Evolutionary conservation across 2,113 vertebrate species (phyloP).

Genomic region (Ranitomeya variabilis): DNA sequence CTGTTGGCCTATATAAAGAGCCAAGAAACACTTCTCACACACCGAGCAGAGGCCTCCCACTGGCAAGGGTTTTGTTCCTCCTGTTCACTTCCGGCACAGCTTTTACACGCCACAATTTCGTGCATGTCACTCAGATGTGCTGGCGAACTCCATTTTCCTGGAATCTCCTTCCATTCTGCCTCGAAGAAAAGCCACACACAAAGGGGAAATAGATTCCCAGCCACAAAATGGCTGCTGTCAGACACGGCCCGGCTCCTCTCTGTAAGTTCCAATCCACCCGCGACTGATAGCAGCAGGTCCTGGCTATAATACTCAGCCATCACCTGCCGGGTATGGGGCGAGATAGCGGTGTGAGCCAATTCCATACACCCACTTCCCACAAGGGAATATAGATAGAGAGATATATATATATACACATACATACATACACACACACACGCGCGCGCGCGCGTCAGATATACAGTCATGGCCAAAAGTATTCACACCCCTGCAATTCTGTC

Average conservation of each 20-base stretch:
- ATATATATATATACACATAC: no score
- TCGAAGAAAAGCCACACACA: neutral
- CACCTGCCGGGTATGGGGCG: no score
- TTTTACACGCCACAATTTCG: constrained; percentile 35
- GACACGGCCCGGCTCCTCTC: neutral
- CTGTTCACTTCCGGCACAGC: constrained; percentile 1
- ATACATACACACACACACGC: no score
- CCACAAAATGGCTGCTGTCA: constrained; percentile 42
- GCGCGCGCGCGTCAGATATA: no score
- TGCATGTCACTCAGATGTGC: constrained; percentile 16
- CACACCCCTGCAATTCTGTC: no score
- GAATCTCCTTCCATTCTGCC: constrained; percentile 14
- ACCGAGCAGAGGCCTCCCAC: constrained; percentile 7
- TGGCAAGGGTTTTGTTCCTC: neutral
- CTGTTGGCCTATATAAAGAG: constrained; percentile 19
- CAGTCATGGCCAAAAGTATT: no score
- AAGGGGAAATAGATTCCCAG: constrained; percentile 25
- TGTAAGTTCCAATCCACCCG: no score
- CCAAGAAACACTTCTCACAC: constrained; percentile 11
- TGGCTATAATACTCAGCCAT: no score
- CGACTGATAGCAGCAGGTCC: no score
- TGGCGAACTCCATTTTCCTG: constrained; percentile 4
- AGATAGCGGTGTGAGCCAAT: no score
- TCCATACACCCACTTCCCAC: no score
- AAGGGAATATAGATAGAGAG: no score